A percentile compares a stretch with the other conserved stretches of the same genome.
phyloP scores from a whole-genome alignment of 1,140 invertebrate species.

The Drosophila melanogaster region DNA sequence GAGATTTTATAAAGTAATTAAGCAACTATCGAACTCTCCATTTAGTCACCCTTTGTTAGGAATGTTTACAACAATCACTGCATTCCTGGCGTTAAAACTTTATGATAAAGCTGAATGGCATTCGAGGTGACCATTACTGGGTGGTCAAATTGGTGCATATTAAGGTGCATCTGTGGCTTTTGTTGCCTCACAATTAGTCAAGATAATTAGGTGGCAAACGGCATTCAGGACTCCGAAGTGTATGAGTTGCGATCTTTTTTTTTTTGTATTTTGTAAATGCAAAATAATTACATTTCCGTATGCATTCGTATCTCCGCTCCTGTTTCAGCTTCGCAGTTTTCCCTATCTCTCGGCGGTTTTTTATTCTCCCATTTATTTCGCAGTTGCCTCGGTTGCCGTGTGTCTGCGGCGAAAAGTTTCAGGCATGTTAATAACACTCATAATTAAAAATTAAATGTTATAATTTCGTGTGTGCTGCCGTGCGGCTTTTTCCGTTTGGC shows the following conservation, averaged over 20 bases:
- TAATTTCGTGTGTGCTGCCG: slow-evolving; percentile 71
- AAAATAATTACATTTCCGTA: slow-evolving; percentile 63
- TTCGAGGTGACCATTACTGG: slow-evolving; percentile 11
- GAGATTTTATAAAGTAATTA: background rate
- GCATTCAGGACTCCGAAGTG: slow-evolving; percentile 28
- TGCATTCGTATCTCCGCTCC: slow-evolving; percentile 9
- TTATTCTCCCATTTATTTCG: slow-evolving; percentile 59
- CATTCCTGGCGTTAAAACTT: background rate
- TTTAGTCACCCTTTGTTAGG: too few species aligned
- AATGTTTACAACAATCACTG: slow-evolving; percentile 1
- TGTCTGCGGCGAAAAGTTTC: slow-evolving; percentile 69
- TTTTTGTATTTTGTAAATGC: slow-evolving; percentile 50
- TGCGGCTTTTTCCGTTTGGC: slow-evolving; percentile 55
- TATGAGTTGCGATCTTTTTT: slow-evolving; percentile 24
- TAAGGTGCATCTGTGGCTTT: slow-evolving; percentile 7
- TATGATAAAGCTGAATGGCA: background rate
- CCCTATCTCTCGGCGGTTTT: slow-evolving; percentile 30
- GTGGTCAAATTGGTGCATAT: slow-evolving; percentile 12
- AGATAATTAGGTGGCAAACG: slow-evolving; percentile 53
- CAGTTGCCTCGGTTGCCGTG: slow-evolving; percentile 44
- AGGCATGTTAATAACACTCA: slow-evolving; percentile 76
- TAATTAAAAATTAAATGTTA: slow-evolving; percentile 80
- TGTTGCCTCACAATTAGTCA: slow-evolving; percentile 49
- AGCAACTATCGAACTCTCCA: background rate
- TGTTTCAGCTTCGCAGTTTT: background rate